phyloP scores from a whole-genome alignment of 2,888 invertebrate genomes.

The Cistogaster globosa region DNA sequence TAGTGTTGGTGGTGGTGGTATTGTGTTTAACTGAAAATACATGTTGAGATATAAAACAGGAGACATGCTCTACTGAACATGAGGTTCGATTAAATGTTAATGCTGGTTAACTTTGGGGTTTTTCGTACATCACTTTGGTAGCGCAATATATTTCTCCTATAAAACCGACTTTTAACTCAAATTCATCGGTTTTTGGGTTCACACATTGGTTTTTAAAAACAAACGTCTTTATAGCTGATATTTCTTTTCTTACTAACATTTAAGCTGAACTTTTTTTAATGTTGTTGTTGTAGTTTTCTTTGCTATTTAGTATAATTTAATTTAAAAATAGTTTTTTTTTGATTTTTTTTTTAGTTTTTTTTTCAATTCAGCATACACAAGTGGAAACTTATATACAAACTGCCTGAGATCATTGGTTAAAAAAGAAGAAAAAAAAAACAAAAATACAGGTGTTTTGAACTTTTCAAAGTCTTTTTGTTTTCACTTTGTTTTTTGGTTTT shows the following conservation, averaged over 20 bases:
- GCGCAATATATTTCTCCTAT: slow-evolving; percentile 44
- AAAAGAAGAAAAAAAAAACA: background rate
- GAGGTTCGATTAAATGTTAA: slow-evolving; percentile 83
- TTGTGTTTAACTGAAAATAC: slow-evolving; percentile 57
- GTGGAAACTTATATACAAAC: slow-evolving; percentile 35
- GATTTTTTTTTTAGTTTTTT: slow-evolving; percentile 12
- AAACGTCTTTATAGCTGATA: slow-evolving; percentile 41
- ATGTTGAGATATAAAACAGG: slow-evolving; percentile 77
- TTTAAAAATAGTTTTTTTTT: slow-evolving; percentile 34
- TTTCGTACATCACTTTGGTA: slow-evolving; percentile 72
- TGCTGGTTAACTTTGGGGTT: slow-evolving; percentile 81
- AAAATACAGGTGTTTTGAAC: slow-evolving; percentile 67
- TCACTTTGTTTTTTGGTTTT: slow-evolving; percentile 74
- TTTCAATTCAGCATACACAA: slow-evolving; percentile 63
- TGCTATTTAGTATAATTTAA: slow-evolving; percentile 63
- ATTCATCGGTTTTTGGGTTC: slow-evolving; percentile 71
- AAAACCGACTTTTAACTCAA: slow-evolving; percentile 68
- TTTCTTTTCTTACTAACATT: slow-evolving; percentile 49
- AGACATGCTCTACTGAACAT: slow-evolving; percentile 82
- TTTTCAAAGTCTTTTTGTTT: slow-evolving; percentile 74
- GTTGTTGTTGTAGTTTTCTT: slow-evolving; percentile 27
- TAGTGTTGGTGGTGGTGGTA: slow-evolving; percentile 43
- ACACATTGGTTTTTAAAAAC: slow-evolving; percentile 65
- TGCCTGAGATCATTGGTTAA: slow-evolving; percentile 58
- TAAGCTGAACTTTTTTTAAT: slow-evolving; percentile 46